A percentile compares a stretch with the other conserved stretches of the same genome.
Evolutionary conservation across 2,888 invertebrate genomes (phyloP).

Genomic region (Cactoblastis cactorum): DNA sequence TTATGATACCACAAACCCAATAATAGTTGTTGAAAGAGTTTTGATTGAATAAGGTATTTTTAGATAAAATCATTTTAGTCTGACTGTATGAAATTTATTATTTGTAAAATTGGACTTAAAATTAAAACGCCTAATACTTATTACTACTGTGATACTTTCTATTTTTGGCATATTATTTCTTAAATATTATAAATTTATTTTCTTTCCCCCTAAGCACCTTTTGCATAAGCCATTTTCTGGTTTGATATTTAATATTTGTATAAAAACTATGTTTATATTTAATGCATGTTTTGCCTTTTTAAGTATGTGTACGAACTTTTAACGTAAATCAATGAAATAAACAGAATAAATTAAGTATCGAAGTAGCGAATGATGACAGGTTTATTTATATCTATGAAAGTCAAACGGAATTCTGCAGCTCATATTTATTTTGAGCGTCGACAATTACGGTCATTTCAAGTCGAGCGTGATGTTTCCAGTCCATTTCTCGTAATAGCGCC

Average conservation of each 20-base stretch:
- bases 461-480: conserved; percentile 72
- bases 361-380: background rate
- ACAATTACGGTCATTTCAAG: conserved; percentile 68
- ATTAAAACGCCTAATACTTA: no score
- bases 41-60: no score
- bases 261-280: background rate
- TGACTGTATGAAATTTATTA: no score
- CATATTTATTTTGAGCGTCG: conserved; percentile 50
- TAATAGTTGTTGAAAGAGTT: no score
- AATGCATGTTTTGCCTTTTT: background rate
- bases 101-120: no score
- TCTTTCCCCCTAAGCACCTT: no score
- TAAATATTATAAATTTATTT: no score
- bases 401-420: conserved; percentile 36
- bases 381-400: conserved; percentile 23
- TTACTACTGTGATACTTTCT: no score
- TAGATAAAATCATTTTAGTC: no score
- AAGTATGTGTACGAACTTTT: background rate
- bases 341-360: background rate
- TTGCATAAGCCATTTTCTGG: background rate
- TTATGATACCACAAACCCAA: conserved; percentile 5
- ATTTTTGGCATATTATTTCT: no score
- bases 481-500: conserved; percentile 70
- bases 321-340: background rate
- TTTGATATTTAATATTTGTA: background rate